Evolutionary conservation across 2,113 vertebrate genomes (phyloP), one percentile per base, ranked within the genome.

Genomic region (Tonatia bakeri): DNA sequence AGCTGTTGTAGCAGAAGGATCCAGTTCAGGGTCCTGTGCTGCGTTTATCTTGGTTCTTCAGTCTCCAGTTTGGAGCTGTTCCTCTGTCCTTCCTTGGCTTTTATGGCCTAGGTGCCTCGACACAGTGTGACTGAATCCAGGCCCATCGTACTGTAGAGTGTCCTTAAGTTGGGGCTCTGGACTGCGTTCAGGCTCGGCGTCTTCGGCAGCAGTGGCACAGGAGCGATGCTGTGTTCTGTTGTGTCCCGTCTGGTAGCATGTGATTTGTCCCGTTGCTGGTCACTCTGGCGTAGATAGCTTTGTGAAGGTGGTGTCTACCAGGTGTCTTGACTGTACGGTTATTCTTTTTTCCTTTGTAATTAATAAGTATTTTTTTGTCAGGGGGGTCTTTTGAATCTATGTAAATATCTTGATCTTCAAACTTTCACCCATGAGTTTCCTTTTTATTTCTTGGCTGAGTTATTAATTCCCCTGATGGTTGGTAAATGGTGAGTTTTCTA

Each of bases 381-480:
- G 26, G 75, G 13, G 1, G 17, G 14, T n/a, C 2, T 80, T 92
- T 92, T 45, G 38, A 81, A 43, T 91, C 16, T 69, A 0, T 59
- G 31, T 72, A 40, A 83, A 80, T 59, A 31, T 8, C 24, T 28
- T 6, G 1, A 31, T 89, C 38, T 95, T 91, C 28, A 90, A 11
- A 73, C 40, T 88, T 69, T 54, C 15, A 69, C 69, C 28, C 4
- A 8, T 31, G 40, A 14, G 47, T 56, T 86, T 91, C 40, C 36
- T 87, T 90, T 94, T 73, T 93, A 50, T 80, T 94, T 93, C 14
- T 93, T 67, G 47, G 33, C 54, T 47, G 52, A 91, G 59, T 72
- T 88, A 19, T 61, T 92, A 75, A 80, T 59, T 81, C n/a, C 50
- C 22, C 5, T 16, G 54, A 50, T 70, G 43, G 38, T 17, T 54